phyloP scores from a whole-genome alignment of 2,888 invertebrate genomes.

The Uloborus plumipes region DNA sequence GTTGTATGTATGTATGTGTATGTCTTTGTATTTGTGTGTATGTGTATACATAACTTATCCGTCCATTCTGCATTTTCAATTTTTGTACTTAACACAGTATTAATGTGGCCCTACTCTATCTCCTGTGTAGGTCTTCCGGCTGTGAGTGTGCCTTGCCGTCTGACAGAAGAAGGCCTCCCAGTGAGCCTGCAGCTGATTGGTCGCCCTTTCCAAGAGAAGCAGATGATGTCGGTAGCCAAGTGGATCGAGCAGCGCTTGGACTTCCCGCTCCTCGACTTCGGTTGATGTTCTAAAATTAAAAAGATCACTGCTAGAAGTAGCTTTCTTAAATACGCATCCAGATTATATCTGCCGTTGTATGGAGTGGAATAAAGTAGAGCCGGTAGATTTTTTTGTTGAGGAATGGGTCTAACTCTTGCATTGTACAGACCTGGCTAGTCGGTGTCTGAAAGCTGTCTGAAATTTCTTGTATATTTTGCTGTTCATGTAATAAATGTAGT shows the following conservation, averaged over 20 bases:
- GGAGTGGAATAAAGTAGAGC: not conserved
- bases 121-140: constrained; percentile 82
- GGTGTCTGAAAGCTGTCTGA: too few species aligned
- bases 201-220: constrained; percentile 68
- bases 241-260: constrained; percentile 57
- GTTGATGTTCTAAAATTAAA: not conserved
- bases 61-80: too few species aligned
- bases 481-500: too few species aligned
- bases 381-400: not conserved
- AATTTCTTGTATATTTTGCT: too few species aligned
- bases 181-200: constrained; percentile 91
- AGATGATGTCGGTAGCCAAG: constrained; percentile 48
- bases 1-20: too few species aligned
- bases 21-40: too few species aligned
- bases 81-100: too few species aligned
- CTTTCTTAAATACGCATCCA: too few species aligned
- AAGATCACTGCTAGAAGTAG: too few species aligned
- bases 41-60: too few species aligned
- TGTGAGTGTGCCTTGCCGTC: constrained; percentile 83
- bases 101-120: not conserved
- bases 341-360: not conserved
- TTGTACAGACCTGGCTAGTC: too few species aligned
- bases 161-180: constrained; percentile 83
- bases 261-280: constrained; percentile 46
- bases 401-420: too few species aligned